Base-by-base conservation (phyloP, 2,888 invertebrate genomes). In the Carcina quercana region DNA sequence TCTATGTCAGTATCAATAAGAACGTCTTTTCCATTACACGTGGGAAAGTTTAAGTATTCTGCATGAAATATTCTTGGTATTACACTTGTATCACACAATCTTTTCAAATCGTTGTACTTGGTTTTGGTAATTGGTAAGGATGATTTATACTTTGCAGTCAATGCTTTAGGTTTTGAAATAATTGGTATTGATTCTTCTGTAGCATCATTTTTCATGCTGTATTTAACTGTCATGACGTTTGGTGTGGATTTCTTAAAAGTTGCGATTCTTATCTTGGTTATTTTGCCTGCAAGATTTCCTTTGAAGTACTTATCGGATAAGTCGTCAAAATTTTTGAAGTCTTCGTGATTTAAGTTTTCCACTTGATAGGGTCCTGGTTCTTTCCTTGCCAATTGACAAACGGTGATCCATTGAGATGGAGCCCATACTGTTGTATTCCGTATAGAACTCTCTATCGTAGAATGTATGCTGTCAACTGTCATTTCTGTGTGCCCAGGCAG, bases 361-460 rank as follows among this genome's bases (percentile, higher is more conserved):
- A 37, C 37, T 14, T 32, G 12, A 28, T 36, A 43, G 2, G 43
- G 40, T 19, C 3, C 13, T 1, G 38, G 36, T 5, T 36, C 28
- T 17, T 34, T 35, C 28, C 36, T 29, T 6, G 40, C 37, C 13
- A 35, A 15, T 20, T 28, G 14, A 21, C 3, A 34, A 2, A 34
- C 12, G 3, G 30, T 34, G 3, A 11, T 2, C 34, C 37, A 37
- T 28, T 42, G 39, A 5, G 42, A 42, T 8, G 35, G 39, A 22
- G 39, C 37, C 35, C 37, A 42, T 12, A 37, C 20, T 27, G 27
- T 42, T 4, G 31, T 42, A 27, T 42, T 35, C 34, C 25, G 17
- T 19, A 42, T 26, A 10, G 21, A 24, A 26, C 33, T 36, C 35
- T 40, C 38, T 21, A 43, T 43, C n/a, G n/a, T n/a, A n/a, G n/a